Evolutionary conservation across 2,888 invertebrate species (phyloP), one percentile per base, ranked within the genome.

Genomic region (Bombylius major): DNA sequence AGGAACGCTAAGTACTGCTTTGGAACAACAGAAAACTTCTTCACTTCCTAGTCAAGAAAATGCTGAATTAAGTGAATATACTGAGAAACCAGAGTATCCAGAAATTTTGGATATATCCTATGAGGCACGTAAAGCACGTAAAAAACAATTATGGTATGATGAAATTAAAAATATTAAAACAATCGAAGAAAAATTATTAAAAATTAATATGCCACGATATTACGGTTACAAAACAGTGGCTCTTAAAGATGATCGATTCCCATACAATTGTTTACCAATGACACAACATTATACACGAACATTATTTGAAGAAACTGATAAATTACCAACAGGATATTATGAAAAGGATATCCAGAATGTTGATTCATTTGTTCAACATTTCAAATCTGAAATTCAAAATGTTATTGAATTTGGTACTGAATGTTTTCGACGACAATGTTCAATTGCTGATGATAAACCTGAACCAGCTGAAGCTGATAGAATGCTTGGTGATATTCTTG

Each of bases 181-280:
- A 0, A 80, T 90, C 0, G 92, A 93, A 74, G 89, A 90, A 69
- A 93, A 93, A 67, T 78, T 89, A 64, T 82, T 89, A 53, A 87
- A 86, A 63, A 66, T 91, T 33, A 91, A 91, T 69, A 84, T 90
- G 82, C 88, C 87, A 0, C 79, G 80, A 51, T 90, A 85, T 69
- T 92, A 87, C 69, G 91, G 92, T 3, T 90, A 82, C 76, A 80
- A 79, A 65, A 79, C 81, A 56, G 70, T 82, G 3, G 72, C 80
- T 64, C 67, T 90, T 5, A 70, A 75, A 4, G 88, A 89, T 67
- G 72, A 79, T 51, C 62, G 62, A 13, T 62, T 78, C 33, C 83
- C 83, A 0, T 90, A 88, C 65, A 82, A 87, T 71, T 79, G 81
- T 50, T 70, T 90, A 67, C 78, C 82, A 0, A 75, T 87, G 54